Evolutionary conservation across 2,113 vertebrate species (phyloP).

Genomic region (Eubucco bourcierii): DNA sequence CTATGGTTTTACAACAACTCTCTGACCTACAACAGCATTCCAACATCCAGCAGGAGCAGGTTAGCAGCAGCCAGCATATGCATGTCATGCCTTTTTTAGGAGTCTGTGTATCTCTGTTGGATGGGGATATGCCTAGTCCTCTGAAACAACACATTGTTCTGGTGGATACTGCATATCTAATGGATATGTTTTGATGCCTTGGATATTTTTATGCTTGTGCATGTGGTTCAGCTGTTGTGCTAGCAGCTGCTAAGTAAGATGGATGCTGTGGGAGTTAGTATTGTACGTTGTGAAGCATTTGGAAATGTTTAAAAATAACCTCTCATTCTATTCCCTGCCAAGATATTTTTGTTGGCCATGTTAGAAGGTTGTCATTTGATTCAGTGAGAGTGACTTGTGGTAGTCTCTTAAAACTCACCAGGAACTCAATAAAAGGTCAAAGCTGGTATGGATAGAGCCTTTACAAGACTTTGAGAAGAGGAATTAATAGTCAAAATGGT

Average conservation of each 20-base stretch:
- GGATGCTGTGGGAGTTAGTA: slow-evolving; percentile 46
- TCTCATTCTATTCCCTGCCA: slow-evolving; percentile 78
- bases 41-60: neutral
- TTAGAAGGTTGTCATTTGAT: slow-evolving; percentile 86
- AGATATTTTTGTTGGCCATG: slow-evolving; percentile 84
- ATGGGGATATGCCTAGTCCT: neutral
- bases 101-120: neutral
- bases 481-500: slow-evolving; percentile 73
- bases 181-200: neutral
- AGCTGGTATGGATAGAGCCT: slow-evolving; percentile 45
- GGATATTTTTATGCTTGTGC: slow-evolving; percentile 25
- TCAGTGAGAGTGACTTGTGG: slow-evolving; percentile 68
- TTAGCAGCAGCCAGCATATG: neutral
- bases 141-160: neutral
- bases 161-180: too few relatives aligned
- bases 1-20: too few relatives aligned
- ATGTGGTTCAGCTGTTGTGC: slow-evolving; percentile 61
- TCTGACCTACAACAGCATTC: neutral
- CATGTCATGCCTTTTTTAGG: neutral
- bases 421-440: slow-evolving; percentile 66
- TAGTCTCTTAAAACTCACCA: slow-evolving; percentile 62
- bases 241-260: slow-evolving; percentile 59
- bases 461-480: slow-evolving; percentile 16
- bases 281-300: slow-evolving; percentile 67
- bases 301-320: slow-evolving; percentile 88